Conservation (phyloP, 2,797 vertebrate species). For the Tadarida brasiliensis region DNA sequence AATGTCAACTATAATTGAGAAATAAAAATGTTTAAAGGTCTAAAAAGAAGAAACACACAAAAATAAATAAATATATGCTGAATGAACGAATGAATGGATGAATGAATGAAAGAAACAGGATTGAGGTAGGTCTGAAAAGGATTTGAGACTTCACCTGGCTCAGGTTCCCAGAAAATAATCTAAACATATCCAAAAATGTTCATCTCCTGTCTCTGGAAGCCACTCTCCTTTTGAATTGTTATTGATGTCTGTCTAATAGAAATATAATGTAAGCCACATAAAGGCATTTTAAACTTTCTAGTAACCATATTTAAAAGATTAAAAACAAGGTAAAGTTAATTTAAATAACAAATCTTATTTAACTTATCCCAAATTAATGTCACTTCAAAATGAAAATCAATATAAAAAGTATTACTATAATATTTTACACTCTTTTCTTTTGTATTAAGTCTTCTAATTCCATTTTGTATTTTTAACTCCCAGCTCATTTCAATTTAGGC, state of each 20-base stretch:
- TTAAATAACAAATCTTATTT: background rate
- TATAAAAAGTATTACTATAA: background rate
- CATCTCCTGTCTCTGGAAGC: background rate
- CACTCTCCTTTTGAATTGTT: background rate
- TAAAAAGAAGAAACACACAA: background rate
- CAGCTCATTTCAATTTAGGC: background rate
- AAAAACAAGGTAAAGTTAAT: background rate
- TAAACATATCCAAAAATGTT: background rate
- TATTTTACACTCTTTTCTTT: background rate
- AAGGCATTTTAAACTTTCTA: background rate
- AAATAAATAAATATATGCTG: background rate
- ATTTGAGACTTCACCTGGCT: background rate
- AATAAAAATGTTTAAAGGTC: background rate
- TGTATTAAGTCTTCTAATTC: background rate
- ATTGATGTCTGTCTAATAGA: background rate
- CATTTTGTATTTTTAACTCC: background rate
- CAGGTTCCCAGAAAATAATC: background rate
- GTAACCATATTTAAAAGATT: background rate
- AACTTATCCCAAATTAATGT: background rate
- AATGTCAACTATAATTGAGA: background rate
- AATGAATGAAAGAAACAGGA: background rate
- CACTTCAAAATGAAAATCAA: conserved; percentile 2
- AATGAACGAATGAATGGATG: background rate
- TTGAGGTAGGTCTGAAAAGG: background rate
- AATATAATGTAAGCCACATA: background rate